Percentiles rank a stretch among this genome's conserved stretches.
Conservation (phyloP, 2,113 vertebrate genomes). For the Lophochroa leadbeateri region DNA sequence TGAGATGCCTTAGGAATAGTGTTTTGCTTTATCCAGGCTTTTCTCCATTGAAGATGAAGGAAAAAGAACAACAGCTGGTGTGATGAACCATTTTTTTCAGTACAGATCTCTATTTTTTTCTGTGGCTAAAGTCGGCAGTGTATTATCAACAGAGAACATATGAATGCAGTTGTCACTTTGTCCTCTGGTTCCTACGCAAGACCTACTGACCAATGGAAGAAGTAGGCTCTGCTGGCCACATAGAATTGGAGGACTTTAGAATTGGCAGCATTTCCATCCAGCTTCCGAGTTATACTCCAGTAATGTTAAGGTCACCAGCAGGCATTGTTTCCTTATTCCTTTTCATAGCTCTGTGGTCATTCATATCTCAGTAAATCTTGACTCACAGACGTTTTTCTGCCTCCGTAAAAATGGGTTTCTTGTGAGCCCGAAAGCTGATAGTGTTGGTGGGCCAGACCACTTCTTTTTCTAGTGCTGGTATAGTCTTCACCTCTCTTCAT, state of each 20-base stretch:
- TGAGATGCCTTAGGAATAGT: not conserved
- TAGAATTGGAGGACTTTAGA: not conserved
- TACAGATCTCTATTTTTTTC: not conserved
- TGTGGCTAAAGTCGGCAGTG: not conserved
- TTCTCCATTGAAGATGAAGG: not conserved
- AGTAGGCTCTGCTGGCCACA: not conserved
- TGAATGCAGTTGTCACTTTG: not conserved
- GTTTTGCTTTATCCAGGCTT: not conserved
- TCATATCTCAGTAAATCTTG: not conserved
- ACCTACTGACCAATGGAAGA: not conserved
- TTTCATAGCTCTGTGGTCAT: not conserved
- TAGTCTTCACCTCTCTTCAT: not conserved
- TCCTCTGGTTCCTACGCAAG: not conserved
- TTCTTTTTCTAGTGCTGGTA: not conserved
- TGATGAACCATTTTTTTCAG: not conserved
- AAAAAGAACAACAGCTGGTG: not conserved
- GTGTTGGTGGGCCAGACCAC: not conserved
- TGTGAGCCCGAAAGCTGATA: not conserved
- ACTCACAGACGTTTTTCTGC: not conserved
- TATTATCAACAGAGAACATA: not conserved
- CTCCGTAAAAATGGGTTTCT: not conserved
- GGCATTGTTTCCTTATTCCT: not conserved
- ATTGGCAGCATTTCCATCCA: not conserved
- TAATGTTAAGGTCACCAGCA: not conserved
- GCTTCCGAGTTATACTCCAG: not conserved